Percentiles rank a stretch among this genome's conserved stretches.
Evolutionary conservation across 2,888 invertebrate species (phyloP).

Genomic region (Tiphia femorata): DNA sequence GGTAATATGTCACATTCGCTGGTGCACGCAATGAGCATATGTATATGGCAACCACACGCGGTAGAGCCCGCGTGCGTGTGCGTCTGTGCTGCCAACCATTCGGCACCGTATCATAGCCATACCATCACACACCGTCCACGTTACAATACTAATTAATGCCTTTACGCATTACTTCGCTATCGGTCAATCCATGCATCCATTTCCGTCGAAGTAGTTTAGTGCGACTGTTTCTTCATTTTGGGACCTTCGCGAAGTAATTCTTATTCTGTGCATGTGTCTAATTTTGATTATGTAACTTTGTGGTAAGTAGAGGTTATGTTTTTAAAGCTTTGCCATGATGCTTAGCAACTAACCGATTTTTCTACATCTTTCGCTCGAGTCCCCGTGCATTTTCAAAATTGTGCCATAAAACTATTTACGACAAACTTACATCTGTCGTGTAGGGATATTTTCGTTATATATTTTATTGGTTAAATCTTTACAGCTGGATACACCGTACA

Average conservation of each 20-base stretch:
- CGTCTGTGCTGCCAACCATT: conserved; percentile 42
- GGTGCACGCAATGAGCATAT: conserved; percentile 25
- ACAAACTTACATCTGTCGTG: background rate
- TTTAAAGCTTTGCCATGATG: conserved; percentile 52
- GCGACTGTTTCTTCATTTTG: no score
- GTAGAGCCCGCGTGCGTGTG: conserved; percentile 26
- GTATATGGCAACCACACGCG: conserved; percentile 40
- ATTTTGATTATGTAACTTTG: conserved; percentile 59
- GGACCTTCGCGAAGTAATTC: no score
- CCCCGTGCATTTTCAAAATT: background rate
- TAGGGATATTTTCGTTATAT: background rate
- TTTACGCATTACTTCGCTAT: conserved; percentile 29
- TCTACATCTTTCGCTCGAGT: background rate
- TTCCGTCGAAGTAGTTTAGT: conserved; percentile 28
- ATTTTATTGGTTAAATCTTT: conserved; percentile 4
- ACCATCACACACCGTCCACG: conserved; percentile 47
- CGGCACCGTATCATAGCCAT: conserved; percentile 34
- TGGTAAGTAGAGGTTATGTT: conserved; percentile 64
- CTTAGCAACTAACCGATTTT: conserved; percentile 30
- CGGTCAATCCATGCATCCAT: conserved; percentile 15
- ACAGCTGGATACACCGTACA: conserved; percentile 41
- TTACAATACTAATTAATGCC: conserved; percentile 47
- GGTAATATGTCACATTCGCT: conserved; percentile 32
- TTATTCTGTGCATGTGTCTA: conserved; percentile 33
- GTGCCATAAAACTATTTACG: background rate